Percentiles rank a stretch among this genome's conserved stretches.
Conservation (phyloP, 2,113 vertebrate genomes). For the Laterallus jamaicensis region DNA sequence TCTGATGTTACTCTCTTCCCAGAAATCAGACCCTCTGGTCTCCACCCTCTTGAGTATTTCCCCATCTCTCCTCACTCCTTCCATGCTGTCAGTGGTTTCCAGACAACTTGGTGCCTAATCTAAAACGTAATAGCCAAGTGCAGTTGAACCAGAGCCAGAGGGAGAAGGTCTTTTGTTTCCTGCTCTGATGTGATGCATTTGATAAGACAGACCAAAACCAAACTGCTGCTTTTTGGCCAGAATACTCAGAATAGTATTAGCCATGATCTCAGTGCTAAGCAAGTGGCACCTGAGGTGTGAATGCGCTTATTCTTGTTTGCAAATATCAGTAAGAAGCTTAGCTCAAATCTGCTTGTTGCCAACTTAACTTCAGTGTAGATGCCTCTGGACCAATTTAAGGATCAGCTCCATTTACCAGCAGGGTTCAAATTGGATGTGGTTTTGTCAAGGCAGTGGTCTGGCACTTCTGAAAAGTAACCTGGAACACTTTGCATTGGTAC, state of each 20-base stretch:
- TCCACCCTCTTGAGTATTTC: not conserved
- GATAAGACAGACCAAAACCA: not conserved
- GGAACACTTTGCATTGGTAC: not conserved
- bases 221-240: not conserved
- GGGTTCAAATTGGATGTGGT: not conserved
- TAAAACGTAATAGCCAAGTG: not conserved
- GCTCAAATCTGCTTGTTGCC: not conserved
- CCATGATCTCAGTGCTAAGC: not conserved
- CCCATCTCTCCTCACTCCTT: not conserved
- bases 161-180: not conserved
- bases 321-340: conserved; percentile 1
- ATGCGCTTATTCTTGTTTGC: not conserved
- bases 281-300: not conserved
- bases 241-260: not conserved
- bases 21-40: not conserved
- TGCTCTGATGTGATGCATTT: not conserved
- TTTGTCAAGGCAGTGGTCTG: not conserved
- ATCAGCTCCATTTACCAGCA: not conserved
- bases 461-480: not conserved
- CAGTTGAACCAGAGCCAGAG: conserved; percentile 15
- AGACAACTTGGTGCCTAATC: conserved; percentile 48
- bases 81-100: not conserved
- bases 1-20: not conserved
- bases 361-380: not conserved
- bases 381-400: not conserved